Base-by-base conservation (phyloP, 2,888 invertebrate genomes). In the Rugalucina vietnamica region DNA sequence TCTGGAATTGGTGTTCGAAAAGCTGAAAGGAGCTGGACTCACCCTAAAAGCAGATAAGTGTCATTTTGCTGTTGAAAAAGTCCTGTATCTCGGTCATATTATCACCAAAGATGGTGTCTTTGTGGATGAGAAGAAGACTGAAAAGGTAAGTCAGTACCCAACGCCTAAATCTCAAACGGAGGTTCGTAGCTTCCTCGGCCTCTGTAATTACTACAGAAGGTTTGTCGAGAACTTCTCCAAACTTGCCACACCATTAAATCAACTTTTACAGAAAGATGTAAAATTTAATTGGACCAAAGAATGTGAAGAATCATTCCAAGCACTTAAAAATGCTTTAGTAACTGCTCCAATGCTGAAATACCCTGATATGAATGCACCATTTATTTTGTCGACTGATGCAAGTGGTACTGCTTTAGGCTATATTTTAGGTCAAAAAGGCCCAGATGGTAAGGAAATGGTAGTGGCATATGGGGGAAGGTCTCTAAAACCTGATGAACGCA, bases 81-180 rank as follows among this genome's bases (percentile, higher is more conserved):
- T 91, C 5, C 70, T 77, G 8, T 90, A 87, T 77, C 76, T 89
- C 21, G 90, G 90, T 14, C 88, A 90, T 39, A 77, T 90, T 14
- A 69, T 90, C 12, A 81, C 87, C 2, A 88, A 85, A 60, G 83
- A 89, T 43, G 90, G 89, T 12, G 72, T 90, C 18, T 32, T 79
- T 12, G 86, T 82, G 0, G 88, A 90, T 76, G 50, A 75, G 10
- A 21, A 27, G 8, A 87, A 89, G 75, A 82, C 76, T 21, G 80
- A 76, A 8, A 85, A 80, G n/a, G 86, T 87, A 1, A 50, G 73
- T 54, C 81, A 65, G 29, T 86, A 85, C 50, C 87, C 87, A 24
- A 81, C 71, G 12, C 87, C 88, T 0, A 84, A 49, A 71, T 81
- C 86, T 29, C 86, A 86, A n/a, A n/a, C n/a, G n/a, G 43, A 79